phyloP scores from a whole-genome alignment of 2,888 invertebrate genomes.

The Horisme vitalbata region DNA sequence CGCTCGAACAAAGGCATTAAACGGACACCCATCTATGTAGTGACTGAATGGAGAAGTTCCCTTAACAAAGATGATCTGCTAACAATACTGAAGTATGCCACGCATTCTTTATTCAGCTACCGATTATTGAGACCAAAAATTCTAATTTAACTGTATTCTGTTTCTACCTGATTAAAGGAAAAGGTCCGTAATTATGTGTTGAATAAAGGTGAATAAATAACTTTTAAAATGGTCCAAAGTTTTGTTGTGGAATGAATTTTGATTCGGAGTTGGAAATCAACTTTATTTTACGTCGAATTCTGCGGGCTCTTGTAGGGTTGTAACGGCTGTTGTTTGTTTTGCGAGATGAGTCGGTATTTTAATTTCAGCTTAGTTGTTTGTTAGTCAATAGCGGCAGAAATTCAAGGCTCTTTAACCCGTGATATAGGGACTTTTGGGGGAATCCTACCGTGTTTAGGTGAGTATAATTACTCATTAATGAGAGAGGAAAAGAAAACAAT shows the following conservation, averaged over 20 bases:
- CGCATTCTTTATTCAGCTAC: too few species aligned
- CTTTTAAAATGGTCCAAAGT: slow-evolving; percentile 32
- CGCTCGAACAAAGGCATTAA: too few species aligned
- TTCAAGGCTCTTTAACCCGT: slow-evolving; percentile 3
- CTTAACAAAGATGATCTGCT: too few species aligned
- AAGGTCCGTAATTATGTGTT: background rate
- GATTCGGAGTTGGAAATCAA: slow-evolving; percentile 35
- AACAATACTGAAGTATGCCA: too few species aligned
- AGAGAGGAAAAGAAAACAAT: too few species aligned
- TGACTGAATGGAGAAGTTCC: too few species aligned
- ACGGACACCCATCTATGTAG: too few species aligned
- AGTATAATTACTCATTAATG: too few species aligned
- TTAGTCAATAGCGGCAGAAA: slow-evolving; percentile 13
- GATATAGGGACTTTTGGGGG: background rate
- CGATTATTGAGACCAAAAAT: too few species aligned
- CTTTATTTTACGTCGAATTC: slow-evolving; percentile 28
- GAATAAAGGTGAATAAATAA: slow-evolving; percentile 19
- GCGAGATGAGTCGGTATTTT: slow-evolving; percentile 27
- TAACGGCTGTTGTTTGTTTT: slow-evolving; percentile 33
- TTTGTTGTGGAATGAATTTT: slow-evolving; percentile 30
- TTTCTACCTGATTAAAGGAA: too few species aligned
- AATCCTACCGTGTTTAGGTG: background rate
- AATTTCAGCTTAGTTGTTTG: slow-evolving; percentile 27
- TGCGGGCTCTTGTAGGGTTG: slow-evolving; percentile 25
- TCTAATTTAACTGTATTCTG: too few species aligned